Evolutionary conservation across 2,113 vertebrate genomes (phyloP), one percentile per base, ranked within the genome.

Genomic region (Otocyon megalotis): DNA sequence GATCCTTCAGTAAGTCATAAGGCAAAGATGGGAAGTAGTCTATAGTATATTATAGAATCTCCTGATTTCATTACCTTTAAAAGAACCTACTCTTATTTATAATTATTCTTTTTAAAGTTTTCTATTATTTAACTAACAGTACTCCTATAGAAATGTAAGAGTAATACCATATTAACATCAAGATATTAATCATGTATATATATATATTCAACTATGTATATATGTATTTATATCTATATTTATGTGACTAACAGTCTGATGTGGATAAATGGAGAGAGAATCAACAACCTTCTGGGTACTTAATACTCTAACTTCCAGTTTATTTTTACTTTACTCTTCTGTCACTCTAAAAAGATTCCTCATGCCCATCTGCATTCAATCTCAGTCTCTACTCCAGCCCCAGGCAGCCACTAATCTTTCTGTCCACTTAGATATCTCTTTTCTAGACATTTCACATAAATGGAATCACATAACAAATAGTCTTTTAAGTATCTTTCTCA

Each of bases 61-160:
- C 50, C 85, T 93, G 10, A 79, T 74, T 95, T 97, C 84, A 85
- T 77, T 82, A 96, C 56, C 76, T 94, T 91, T 71, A 91, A 92
- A 95, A 94, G 15, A 90, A 85, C 3, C 19, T 67, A 88, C 19
- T 62, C 35, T 60, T 43, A 13, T 85, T 92, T 83, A 12, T 83
- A 88, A 96, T 85, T 84, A 91, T 84, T 90, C 81, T 91, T 93
- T 43, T 43, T 43, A 43, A 88, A 94, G 63, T 77, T 95, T 94
- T 48, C 88, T 80, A 76, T 93, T 95, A 88, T 81, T 94, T 91
- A 96, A 89, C 32, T 43, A 95, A 53, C 58, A 96, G 50, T 63
- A 91, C n/a, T 28, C 53, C 76, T 91, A 2, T n/a, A 84, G 43
- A 94, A 93, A 88, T 93, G 5, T 88, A 84, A 96, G 20, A 96